Evolutionary conservation across 1,140 invertebrate genomes (phyloP), one percentile per base, ranked within the genome.

Genomic region (Hetaerina americana): DNA sequence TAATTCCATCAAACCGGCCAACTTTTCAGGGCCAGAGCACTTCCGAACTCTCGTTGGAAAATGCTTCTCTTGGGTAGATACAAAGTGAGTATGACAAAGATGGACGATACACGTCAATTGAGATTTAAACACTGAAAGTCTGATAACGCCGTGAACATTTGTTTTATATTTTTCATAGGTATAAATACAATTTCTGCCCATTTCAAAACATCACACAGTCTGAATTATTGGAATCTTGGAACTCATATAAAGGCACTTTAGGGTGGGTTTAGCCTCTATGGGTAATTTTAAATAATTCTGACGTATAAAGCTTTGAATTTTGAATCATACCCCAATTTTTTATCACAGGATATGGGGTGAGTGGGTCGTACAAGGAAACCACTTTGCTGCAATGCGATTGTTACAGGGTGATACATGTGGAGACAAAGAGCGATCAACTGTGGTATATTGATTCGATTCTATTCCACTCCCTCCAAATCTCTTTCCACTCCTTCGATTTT

Each of bases 171-270:
- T 15, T 15, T 26, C 28, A 5, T 10, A 69, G 68, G 26, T 69
- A 69, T 28, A 69, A 69, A 10, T 69, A 27, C 26, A 27, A 27
- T 27, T 69, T 69, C 68, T 69, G 68, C 26, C 68, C 68, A 5
- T 69, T 69, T 27, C 5, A 69, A 8, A 69, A 69, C 26, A 69
- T 69, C 26, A 69, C 68, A 27, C 68, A 69, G 22, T 28, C 26
- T 1, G 68, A 69, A 69, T 15, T 69, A 26, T 25, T 28, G n/a
- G 68, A 27, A 26, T 22, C 68, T 27, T 69, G 68, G 68, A 69
- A 69, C 28, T 28, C 68, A 27, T 69, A 69, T 27, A 27, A 28
- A 27, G 68, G 68, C n/a, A 69, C 28, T 27, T 28, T 69, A 27
- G 68, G 68, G 68, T 69, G 28, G 5, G 68, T 69, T 1, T 57